Conservation (phyloP, 2,113 vertebrate species). For the Anhinga anhinga region DNA sequence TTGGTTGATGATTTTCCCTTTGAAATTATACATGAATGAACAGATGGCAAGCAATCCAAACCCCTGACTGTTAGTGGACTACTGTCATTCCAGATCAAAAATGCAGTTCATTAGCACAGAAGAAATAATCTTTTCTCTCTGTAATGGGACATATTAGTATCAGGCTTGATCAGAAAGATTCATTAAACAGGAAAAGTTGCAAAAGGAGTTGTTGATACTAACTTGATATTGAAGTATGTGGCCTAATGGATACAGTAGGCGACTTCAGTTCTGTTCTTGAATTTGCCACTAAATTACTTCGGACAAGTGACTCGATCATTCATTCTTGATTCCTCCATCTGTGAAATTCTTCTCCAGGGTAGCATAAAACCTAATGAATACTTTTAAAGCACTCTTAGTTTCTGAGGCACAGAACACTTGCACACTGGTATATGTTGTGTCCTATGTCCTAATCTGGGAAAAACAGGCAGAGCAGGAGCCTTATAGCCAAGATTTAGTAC, state of each 20-base stretch:
- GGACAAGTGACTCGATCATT: neutral
- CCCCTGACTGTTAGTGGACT: neutral
- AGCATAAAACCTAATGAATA: neutral
- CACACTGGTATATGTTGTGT: neutral
- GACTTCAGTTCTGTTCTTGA: neutral
- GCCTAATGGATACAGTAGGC: neutral
- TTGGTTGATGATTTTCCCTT: conserved; percentile 6
- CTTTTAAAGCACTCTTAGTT: neutral
- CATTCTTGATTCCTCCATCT: neutral
- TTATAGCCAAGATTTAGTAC: neutral
- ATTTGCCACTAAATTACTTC: neutral
- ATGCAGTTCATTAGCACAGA: conserved; percentile 6
- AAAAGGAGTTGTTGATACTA: neutral
- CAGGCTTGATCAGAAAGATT: conserved; percentile 15
- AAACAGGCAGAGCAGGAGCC: neutral
- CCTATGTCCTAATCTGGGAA: neutral
- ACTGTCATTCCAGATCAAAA: conserved; percentile 38
- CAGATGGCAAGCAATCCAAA: conserved; percentile 36
- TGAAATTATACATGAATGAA: conserved; percentile 24
- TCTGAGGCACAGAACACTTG: neutral
- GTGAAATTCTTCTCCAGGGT: neutral
- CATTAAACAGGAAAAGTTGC: neutral
- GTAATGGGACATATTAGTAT: neutral
- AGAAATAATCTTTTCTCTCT: conserved; percentile 24
- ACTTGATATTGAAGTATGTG: neutral